Percentiles rank a stretch among this genome's conserved stretches.
These are phyloP conservation scores for Morus bassanus DNA, from an alignment of 2,797 vertebrate species.

Conservation along the genomic window DNA sequence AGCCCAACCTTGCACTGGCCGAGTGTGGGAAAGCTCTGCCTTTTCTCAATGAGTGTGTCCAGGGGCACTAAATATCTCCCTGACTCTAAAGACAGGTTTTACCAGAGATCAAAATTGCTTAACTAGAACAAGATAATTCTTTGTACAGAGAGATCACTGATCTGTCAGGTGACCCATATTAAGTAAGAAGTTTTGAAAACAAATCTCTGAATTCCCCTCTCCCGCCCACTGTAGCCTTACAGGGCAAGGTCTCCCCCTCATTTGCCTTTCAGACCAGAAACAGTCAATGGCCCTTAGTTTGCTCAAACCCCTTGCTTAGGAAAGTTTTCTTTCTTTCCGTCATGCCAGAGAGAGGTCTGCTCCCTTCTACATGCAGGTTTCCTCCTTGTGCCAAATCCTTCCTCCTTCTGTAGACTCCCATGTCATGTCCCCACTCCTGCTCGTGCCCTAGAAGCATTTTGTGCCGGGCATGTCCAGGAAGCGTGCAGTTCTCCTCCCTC, in stretches of 20 bases:
- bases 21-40: background rate
- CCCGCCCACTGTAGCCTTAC: background rate
- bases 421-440: background rate
- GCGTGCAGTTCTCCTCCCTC: background rate
- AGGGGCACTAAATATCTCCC: background rate
- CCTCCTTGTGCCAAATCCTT: background rate
- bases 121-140: background rate
- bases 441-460: accelerated
- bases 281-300: background rate
- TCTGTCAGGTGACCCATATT: background rate
- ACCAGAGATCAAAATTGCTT: background rate
- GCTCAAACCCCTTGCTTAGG: background rate
- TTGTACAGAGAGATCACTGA: background rate
- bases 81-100: background rate
- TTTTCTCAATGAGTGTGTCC: background rate
- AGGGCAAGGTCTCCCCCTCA: background rate
- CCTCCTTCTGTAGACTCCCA: background rate
- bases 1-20: background rate
- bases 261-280: background rate
- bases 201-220: background rate
- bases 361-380: background rate
- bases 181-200: background rate
- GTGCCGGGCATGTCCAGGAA: background rate
- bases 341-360: background rate
- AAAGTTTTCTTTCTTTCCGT: background rate